Evolutionary conservation across 1,140 invertebrate genomes (phyloP), one percentile per base, ranked within the genome.

Genomic region (Pseudomyrmex flavicornis): DNA sequence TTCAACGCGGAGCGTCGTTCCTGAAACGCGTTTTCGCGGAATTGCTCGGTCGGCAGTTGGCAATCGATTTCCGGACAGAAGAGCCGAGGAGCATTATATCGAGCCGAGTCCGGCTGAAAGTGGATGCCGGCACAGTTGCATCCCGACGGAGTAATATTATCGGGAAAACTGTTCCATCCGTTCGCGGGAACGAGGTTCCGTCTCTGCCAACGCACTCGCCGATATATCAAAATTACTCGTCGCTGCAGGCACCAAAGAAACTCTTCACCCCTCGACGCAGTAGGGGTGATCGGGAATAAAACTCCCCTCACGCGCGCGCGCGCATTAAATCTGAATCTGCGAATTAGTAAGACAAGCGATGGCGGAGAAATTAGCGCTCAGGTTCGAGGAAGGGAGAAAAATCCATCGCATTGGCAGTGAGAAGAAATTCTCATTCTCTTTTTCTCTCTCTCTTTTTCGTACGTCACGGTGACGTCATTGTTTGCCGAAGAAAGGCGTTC

Each of bases 141-240:
- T 87, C 86, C 86, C 84, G 61, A 52, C 13, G 74, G 84, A 50
- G 79, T 74, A 87, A 92, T 91, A 89, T 89, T 86, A 86, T 88
- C 73, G 85, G 76, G 77, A 90, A 72, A 87, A 88, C 66, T 62
- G 76, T 76, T 72, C 62, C 50, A 2, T 13, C 9, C 44, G 35
- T 52, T 26, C 13, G 17, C 44, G 50, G 7, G 15, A 72, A 44
- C 58, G 58, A 48, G 44, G 72, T 48, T 46, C 35, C 72, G 72
- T 62, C 46, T 35, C 17, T 17, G 22, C 46, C 58, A 50, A 17
- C 26, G 15, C 59, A 73, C 58, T 22, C 61, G 62, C 54, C 89
- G 86, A 91, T 90, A 88, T 89, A 92, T 92, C 90, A 91, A 92
- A 93, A 93, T 92, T 92, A 92, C 92, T 92, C 89, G 79, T 85